Conservation (phyloP, 2,797 vertebrate genomes). For the Amazonetta brasiliensis region DNA sequence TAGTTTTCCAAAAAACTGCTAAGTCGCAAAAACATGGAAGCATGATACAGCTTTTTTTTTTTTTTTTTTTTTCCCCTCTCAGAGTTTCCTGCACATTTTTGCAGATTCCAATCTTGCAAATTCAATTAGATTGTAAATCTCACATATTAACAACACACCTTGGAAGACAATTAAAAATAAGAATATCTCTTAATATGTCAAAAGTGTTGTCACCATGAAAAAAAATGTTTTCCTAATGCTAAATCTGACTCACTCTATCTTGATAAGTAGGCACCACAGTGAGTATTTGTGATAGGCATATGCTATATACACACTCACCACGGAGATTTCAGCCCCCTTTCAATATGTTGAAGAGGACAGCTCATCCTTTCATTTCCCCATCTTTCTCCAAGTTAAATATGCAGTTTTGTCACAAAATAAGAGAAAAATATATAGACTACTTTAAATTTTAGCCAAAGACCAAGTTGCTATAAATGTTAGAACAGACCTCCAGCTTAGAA, state of each 20-base stretch:
- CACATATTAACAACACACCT: background rate
- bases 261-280: conserved; percentile 20
- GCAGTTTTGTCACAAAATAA: background rate
- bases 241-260: conserved; percentile 35
- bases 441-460: background rate
- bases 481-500: background rate
- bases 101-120: background rate
- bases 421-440: background rate
- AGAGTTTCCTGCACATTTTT: background rate
- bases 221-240: conserved; percentile 42
- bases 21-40: background rate
- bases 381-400: background rate
- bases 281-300: conserved; percentile 23
- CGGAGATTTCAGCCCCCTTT: conserved; percentile 48
- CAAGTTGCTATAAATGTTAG: background rate
- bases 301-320: conserved; percentile 17
- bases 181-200: conserved; percentile 36
- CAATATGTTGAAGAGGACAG: conserved; percentile 44
- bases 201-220: background rate
- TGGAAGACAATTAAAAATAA: conserved; percentile 21
- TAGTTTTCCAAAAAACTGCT: background rate
- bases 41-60: background rate
- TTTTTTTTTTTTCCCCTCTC: background rate
- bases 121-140: background rate
- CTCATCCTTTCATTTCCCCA: background rate